Percentiles rank a stretch among this genome's conserved stretches.
phyloP scores from a whole-genome alignment of 2,888 invertebrate genomes.

The Ochropacha duplaris region DNA sequence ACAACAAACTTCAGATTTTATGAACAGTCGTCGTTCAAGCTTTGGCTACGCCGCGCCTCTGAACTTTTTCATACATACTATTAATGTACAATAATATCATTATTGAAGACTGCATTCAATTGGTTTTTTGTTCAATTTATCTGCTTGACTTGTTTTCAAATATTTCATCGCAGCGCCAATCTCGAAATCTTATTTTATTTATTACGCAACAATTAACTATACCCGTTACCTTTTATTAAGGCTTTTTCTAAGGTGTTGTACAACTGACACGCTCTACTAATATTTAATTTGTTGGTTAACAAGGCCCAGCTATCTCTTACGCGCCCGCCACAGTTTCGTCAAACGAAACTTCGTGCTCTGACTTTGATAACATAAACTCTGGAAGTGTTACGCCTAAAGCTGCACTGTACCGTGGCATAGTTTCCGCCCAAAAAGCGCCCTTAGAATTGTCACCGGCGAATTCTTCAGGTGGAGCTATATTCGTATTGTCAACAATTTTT shows the following conservation, averaged over 20 bases:
- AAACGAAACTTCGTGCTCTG: conserved; percentile 86
- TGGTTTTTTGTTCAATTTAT: conserved; percentile 25
- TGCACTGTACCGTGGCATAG: conserved; percentile 85
- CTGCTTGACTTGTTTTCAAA: conserved; percentile 41
- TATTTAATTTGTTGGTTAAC: conserved; percentile 62
- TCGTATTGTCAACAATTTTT: conserved; percentile 59
- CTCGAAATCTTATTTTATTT: conserved; percentile 65
- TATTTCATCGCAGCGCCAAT: conserved; percentile 43
- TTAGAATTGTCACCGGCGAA: conserved; percentile 81
- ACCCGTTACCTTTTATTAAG: conserved; percentile 60
- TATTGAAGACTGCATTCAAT: conserved; percentile 32
- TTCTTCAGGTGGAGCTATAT: conserved; percentile 75
- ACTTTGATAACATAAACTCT: conserved; percentile 86
- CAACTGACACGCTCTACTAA: conserved; percentile 77
- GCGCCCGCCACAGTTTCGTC: conserved; percentile 81
- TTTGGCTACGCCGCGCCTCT: conserved; percentile 16
- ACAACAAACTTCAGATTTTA: conserved; percentile 58
- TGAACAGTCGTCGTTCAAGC: conserved; percentile 28
- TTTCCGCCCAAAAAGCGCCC: conserved; percentile 86
- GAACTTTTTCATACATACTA: conserved; percentile 13
- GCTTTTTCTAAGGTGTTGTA: conserved; percentile 63
- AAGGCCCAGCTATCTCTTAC: conserved; percentile 54
- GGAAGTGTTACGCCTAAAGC: conserved; percentile 85
- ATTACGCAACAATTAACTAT: conserved; percentile 67
- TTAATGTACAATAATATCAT: conserved; percentile 25